These are phyloP conservation scores for Nymphalis urticae DNA, from an alignment of 2,888 invertebrate genomes.

Conservation along the genomic window DNA sequence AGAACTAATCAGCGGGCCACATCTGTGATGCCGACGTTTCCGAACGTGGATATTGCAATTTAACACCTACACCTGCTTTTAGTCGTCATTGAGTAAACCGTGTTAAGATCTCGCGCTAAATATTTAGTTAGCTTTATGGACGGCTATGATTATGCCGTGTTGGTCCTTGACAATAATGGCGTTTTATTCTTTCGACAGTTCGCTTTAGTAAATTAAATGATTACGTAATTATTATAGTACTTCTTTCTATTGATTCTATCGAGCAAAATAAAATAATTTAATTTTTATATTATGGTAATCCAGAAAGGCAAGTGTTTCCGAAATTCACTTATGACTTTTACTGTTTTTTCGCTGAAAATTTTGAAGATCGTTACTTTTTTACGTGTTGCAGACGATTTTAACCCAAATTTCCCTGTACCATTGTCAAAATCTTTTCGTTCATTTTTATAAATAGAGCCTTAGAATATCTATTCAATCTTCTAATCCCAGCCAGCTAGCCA, in stretches of 20 bases:
- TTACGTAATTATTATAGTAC: too few relatives aligned
- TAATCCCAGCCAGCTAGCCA: conserved; percentile 17
- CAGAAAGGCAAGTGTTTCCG: too few relatives aligned
- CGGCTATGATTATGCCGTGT: not conserved
- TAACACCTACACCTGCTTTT: conserved; percentile 41
- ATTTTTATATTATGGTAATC: too few relatives aligned
- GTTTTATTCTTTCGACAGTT: not conserved
- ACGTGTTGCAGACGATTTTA: not conserved
- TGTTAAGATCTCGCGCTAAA: conserved; percentile 7
- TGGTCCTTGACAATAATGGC: not conserved
- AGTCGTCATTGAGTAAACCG: conserved; percentile 18
- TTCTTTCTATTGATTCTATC: too few relatives aligned
- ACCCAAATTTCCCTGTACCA: not conserved
- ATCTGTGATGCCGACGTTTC: conserved; percentile 46
- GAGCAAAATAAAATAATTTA: too few relatives aligned
- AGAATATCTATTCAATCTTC: conserved; percentile 23
- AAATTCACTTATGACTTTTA: too few relatives aligned
- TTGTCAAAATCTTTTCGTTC: conserved; percentile 5
- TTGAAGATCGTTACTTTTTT: too few relatives aligned
- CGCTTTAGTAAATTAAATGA: too few relatives aligned
- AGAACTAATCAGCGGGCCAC: conserved; percentile 40
- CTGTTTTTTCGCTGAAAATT: too few relatives aligned
- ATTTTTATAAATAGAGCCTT: conserved; percentile 16
- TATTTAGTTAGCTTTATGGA: conserved; percentile 1
- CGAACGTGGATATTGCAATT: conserved; percentile 41